Conservation (phyloP, 2,888 invertebrate genomes). For the Dicyrtoma fusca region DNA sequence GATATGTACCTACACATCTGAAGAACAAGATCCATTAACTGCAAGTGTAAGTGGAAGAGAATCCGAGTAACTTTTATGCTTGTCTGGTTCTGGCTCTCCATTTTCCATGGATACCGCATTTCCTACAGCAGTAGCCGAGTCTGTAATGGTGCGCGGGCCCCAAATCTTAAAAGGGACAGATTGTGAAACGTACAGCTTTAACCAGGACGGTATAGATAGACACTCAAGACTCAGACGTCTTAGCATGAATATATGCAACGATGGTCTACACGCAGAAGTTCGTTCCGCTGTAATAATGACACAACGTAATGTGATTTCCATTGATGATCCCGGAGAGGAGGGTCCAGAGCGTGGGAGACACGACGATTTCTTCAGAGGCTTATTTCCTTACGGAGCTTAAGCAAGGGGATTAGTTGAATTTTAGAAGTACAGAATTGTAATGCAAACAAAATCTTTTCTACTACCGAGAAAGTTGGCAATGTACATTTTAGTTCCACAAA, state of each 20-base stretch:
- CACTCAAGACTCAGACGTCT: too few relatives aligned
- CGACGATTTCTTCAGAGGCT: constrained; percentile 24
- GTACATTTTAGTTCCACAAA: background rate
- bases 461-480: constrained; percentile 28
- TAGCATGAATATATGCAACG: too few relatives aligned
- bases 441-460: constrained; percentile 28
- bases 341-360: constrained; percentile 34
- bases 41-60: background rate
- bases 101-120: too few relatives aligned
- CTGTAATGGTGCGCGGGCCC: too few relatives aligned
- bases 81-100: too few relatives aligned
- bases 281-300: constrained; percentile 21
- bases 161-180: too few relatives aligned
- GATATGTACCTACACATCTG: background rate
- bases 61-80: too few relatives aligned
- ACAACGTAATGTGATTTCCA: constrained; percentile 27
- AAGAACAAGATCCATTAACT: constrained; percentile 10
- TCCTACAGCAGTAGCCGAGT: too few relatives aligned
- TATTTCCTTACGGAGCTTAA: constrained; percentile 31
- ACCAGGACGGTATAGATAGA: too few relatives aligned
- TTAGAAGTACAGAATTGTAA: constrained; percentile 4
- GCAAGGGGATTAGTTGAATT: constrained; percentile 27
- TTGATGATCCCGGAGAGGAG: constrained; percentile 22
- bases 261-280: background rate
- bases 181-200: too few relatives aligned